Conservation (phyloP, 92 coral and sea anemone species). For the Ricordea florida region DNA sequence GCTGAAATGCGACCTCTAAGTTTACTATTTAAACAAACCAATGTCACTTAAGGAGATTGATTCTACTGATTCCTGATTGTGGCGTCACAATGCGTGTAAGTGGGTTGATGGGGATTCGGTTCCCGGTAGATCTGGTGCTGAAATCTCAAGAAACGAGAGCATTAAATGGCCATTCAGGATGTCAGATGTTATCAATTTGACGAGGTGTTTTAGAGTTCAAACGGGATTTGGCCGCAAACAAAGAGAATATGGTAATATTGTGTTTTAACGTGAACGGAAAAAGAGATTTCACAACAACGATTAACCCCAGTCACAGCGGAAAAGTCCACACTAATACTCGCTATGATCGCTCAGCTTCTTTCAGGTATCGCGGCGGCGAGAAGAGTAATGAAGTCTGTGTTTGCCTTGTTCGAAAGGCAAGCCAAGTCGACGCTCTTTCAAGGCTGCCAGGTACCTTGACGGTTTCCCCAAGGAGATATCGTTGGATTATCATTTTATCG, state of each 20-base stretch:
- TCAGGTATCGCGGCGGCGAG: no score
- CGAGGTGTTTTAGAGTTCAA: slow-evolving; percentile 15
- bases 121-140: slow-evolving; percentile 2
- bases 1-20: slow-evolving; percentile 9
- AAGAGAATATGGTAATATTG: background rate
- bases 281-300: background rate
- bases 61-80: slow-evolving; percentile 7
- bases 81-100: no score
- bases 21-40: slow-evolving; percentile 40
- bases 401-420: no score
- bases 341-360: no score
- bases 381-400: no score
- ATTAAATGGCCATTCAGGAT: background rate
- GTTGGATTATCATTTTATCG: slow-evolving; percentile 8
- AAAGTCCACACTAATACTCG: no score
- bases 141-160: slow-evolving; percentile 1
- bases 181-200: slow-evolving; percentile 32
- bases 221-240: slow-evolving; percentile 18
- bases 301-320: no score
- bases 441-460: no score
- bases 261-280: background rate
- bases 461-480: background rate
- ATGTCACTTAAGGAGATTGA: slow-evolving; percentile 30
- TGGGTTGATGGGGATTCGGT: no score
- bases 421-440: no score